A percentile compares a stretch with the other conserved stretches of the same genome.
Evolutionary conservation across 2,113 vertebrate species (phyloP).

Genomic region (Agelaius tricolor): DNA sequence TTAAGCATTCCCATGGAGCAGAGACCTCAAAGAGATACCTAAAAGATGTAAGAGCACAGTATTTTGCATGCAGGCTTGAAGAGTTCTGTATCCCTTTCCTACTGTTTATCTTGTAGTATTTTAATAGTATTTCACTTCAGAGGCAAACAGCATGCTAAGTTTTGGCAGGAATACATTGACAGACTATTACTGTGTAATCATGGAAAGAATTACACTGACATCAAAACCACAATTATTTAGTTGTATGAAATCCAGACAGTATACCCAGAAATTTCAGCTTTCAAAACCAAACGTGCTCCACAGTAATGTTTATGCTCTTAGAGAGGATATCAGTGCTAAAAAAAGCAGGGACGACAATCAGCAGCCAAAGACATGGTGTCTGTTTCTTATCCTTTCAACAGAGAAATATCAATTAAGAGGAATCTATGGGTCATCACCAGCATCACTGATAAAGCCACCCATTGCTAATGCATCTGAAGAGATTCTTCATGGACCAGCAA

Average conservation of each 20-base stretch:
- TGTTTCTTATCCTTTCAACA: background rate
- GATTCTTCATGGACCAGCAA: background rate
- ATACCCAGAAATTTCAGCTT: background rate
- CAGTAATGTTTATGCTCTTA: background rate
- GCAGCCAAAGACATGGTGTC: background rate
- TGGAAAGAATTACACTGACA: background rate
- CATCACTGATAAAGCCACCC: background rate
- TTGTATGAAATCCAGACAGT: background rate
- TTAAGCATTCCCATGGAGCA: background rate
- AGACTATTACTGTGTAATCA: background rate
- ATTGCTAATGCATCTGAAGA: background rate
- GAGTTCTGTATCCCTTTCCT: background rate
- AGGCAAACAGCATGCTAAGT: background rate
- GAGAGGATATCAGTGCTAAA: background rate
- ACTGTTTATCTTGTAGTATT: background rate
- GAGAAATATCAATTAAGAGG: background rate
- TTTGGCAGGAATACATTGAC: background rate
- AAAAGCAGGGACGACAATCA: background rate
- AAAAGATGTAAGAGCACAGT: background rate
- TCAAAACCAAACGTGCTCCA: background rate
- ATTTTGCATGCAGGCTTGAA: background rate
- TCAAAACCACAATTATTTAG: conserved; percentile 25
- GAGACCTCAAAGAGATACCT: background rate
- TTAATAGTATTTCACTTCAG: background rate
- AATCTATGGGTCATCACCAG: background rate